Evolutionary conservation across 2,888 invertebrate genomes (phyloP).

Genomic region (Hydropsyche betteni): DNA sequence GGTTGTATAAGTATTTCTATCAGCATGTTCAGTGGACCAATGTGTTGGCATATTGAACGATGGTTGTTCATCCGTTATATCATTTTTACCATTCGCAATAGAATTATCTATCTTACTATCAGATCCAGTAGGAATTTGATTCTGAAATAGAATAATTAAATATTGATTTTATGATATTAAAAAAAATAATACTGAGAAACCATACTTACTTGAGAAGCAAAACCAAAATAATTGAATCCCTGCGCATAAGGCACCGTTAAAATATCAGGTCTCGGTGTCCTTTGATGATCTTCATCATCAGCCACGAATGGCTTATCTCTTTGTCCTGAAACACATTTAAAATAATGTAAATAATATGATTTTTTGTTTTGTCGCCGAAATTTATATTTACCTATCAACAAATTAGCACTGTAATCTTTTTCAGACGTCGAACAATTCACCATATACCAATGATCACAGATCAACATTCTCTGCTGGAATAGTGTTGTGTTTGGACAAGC

Average conservation of each 20-base stretch:
- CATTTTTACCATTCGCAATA: slow-evolving; percentile 60
- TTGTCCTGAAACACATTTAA: slow-evolving; percentile 64
- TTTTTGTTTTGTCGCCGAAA: neutral
- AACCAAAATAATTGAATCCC: slow-evolving; percentile 50
- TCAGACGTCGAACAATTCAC: slow-evolving; percentile 79
- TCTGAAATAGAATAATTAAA: neutral
- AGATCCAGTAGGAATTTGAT: neutral
- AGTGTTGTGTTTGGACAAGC: slow-evolving; percentile 81
- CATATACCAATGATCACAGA: slow-evolving; percentile 87
- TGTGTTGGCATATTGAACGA: slow-evolving; percentile 66
- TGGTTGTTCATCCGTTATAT: slow-evolving; percentile 61
- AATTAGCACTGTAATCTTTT: slow-evolving; percentile 74
- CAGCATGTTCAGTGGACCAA: slow-evolving; percentile 64
- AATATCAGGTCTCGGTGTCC: slow-evolving; percentile 77
- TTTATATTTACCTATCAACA: slow-evolving; percentile 69
- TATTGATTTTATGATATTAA: neutral
- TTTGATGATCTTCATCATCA: slow-evolving; percentile 69
- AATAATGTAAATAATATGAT: neutral
- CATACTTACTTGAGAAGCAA: neutral
- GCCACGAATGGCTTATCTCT: slow-evolving; percentile 76
- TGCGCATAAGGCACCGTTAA: slow-evolving; percentile 63
- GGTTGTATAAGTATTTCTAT: slow-evolving; percentile 46
- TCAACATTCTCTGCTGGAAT: slow-evolving; percentile 82
- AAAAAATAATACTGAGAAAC: neutral
- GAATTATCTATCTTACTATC: slow-evolving; percentile 60